These are phyloP conservation scores for Micromussa lordhowensis DNA, from an alignment of 92 coral and sea anemone genomes.

Conservation along the genomic window DNA sequence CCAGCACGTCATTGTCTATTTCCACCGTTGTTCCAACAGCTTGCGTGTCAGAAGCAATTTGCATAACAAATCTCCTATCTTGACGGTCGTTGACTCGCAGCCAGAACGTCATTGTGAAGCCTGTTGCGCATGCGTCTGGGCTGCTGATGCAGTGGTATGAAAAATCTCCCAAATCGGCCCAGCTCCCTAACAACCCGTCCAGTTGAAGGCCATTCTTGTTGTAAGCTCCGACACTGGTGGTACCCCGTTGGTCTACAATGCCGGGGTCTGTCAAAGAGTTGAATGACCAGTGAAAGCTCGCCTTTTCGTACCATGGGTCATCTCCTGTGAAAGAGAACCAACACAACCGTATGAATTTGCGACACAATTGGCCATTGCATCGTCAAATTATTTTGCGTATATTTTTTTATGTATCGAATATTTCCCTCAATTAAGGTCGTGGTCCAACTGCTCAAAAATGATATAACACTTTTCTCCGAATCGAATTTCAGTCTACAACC, in stretches of 20 bases:
- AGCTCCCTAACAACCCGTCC: slow-evolving; percentile 69
- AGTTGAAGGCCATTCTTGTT: slow-evolving; percentile 73
- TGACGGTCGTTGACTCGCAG: slow-evolving; percentile 41
- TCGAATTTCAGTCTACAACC: no score
- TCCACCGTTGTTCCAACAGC: slow-evolving; percentile 81
- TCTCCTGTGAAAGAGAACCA: slow-evolving; percentile 32
- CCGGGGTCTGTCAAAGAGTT: slow-evolving; percentile 52
- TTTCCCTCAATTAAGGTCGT: no score
- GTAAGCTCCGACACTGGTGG: slow-evolving; percentile 58
- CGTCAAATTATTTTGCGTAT: no score
- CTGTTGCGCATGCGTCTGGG: slow-evolving; percentile 76
- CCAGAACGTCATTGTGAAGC: slow-evolving; percentile 89
- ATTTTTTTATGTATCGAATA: no score
- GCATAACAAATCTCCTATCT: slow-evolving; percentile 49
- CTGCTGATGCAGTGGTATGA: slow-evolving; percentile 75
- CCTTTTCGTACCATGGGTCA: slow-evolving; percentile 77
- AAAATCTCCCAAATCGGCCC: slow-evolving; percentile 74
- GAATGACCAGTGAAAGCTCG: slow-evolving; percentile 79
- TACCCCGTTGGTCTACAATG: slow-evolving; percentile 59
- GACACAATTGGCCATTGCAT: no score
- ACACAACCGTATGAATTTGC: background rate
- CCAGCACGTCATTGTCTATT: slow-evolving; percentile 39
- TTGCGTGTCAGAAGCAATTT: slow-evolving; percentile 53
- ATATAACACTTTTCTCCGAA: no score
- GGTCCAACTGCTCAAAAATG: no score